Evolutionary conservation across 2,113 vertebrate species (phyloP), one percentile per base, ranked within the genome.

Genomic region (Ciconia stormi): DNA sequence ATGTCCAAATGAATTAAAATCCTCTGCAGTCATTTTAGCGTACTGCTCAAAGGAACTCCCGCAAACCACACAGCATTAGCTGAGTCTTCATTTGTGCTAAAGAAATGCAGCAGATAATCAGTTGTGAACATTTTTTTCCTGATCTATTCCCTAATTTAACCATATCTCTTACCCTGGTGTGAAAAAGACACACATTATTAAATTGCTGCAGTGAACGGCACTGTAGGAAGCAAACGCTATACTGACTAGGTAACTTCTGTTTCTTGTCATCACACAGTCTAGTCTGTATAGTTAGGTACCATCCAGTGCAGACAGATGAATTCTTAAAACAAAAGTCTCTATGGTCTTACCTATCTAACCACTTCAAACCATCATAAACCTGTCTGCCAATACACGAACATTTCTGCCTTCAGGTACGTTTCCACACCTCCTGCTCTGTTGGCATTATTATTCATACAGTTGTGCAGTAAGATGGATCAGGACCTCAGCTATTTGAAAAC

Each of bases 1-100:
- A 40, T 32, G 77, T 63, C 93, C 87, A 94, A 71, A 71, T 36
- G 30, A 82, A 94, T 93, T 74, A 71, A 91, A 91, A 91, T 78
- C 56, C 65, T 87, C 91, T 61, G 65, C 87, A 84, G 73, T 79
- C 91, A 87, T 79, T 90, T 82, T 16, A 66, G 63, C 10, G 40
- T 78, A 47, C 49, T 65, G 74, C 87, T 95, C 84, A 85, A 89
- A 79, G 63, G 42, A 91, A 47, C 52, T 78, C 67, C 63, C 82
- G 84, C 73, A 87, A 94, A 85, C 52, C 70, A 69, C 61, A 47
- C 44, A 81, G 65, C 9, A 1, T 13, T 55, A 74, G 71, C 47
- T 19, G 6, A 93, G 52, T 59, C 84, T 74, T 76, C 66, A 46
- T 49, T 89, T 67, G 52, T 7, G 7, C 77, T 74, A 89, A 72